phyloP scores from a whole-genome alignment of 2,888 invertebrate species.

The Noctua comes region DNA sequence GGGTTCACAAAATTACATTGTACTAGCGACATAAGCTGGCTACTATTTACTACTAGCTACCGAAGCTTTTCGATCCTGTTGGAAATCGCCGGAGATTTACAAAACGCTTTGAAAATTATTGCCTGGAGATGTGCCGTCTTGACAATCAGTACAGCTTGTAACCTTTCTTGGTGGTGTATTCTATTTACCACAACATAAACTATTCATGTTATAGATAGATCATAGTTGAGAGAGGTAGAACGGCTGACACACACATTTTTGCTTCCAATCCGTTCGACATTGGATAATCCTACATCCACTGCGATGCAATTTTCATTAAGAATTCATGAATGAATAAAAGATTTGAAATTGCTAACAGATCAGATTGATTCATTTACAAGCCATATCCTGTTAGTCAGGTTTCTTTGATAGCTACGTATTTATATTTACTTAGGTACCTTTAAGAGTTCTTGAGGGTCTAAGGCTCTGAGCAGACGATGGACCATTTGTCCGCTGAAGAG shows the following conservation, averaged over 20 bases:
- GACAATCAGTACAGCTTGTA: background rate
- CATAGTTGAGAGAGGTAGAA: background rate
- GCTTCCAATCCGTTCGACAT: constrained; percentile 1
- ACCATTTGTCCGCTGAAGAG: background rate
- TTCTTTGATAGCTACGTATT: constrained; percentile 21
- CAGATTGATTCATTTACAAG: constrained; percentile 42
- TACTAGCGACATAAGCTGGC: too few species aligned
- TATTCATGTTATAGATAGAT: background rate
- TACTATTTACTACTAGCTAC: too few species aligned
- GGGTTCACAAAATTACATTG: too few species aligned
- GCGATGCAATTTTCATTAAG: constrained; percentile 47
- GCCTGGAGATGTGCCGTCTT: too few species aligned
- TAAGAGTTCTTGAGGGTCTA: constrained; percentile 8
- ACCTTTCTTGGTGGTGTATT: background rate
- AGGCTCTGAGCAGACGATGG: too few species aligned
- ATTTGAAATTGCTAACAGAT: constrained; percentile 47
- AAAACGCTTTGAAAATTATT: background rate
- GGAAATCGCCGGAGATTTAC: too few species aligned
- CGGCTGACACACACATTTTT: background rate
- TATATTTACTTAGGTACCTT: constrained; percentile 11
- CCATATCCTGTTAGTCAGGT: constrained; percentile 45
- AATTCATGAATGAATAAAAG: constrained; percentile 58
- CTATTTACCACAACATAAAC: background rate
- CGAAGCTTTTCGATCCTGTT: too few species aligned
- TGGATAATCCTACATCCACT: constrained; percentile 26